These are phyloP conservation scores for Hoplodrina blanda DNA, from an alignment of 2,888 invertebrate species.

Conservation along the genomic window DNA sequence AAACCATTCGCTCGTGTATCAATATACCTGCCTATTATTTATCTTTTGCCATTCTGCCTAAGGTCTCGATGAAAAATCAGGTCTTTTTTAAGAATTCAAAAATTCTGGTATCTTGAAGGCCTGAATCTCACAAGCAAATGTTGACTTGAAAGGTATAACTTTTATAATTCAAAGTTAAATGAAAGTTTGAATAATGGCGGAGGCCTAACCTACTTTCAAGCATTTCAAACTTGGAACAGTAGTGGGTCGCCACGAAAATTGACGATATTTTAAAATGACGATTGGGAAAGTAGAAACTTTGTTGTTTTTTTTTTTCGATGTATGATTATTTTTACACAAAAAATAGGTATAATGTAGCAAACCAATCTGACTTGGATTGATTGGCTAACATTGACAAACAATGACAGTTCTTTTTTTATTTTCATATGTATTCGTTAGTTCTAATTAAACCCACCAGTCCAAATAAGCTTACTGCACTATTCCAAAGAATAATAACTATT, in stretches of 20 bases:
- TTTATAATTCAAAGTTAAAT: slow-evolving; percentile 71
- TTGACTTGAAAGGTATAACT: slow-evolving; percentile 67
- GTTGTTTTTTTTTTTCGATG: neutral
- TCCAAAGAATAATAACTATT: no score
- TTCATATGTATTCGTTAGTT: no score
- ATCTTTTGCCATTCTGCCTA: no score
- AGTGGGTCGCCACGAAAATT: slow-evolving; percentile 18
- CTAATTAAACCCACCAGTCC: no score
- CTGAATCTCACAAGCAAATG: slow-evolving; percentile 46
- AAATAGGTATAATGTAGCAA: no score
- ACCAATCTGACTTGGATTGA: no score
- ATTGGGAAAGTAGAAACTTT: neutral
- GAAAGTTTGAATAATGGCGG: slow-evolving; percentile 52
- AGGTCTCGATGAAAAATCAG: neutral
- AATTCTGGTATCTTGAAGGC: slow-evolving; percentile 62
- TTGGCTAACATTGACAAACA: no score
- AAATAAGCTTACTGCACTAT: no score
- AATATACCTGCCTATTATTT: no score
- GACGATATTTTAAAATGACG: slow-evolving; percentile 36
- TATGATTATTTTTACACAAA: no score
- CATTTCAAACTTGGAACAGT: slow-evolving; percentile 37
- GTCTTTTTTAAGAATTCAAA: slow-evolving; percentile 13
- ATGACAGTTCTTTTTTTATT: no score
- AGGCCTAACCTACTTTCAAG: slow-evolving; percentile 36
- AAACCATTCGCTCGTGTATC: no score